These are phyloP conservation scores for Anthrax anthrax DNA, from an alignment of 2,888 invertebrate genomes.

Conservation along the genomic window DNA sequence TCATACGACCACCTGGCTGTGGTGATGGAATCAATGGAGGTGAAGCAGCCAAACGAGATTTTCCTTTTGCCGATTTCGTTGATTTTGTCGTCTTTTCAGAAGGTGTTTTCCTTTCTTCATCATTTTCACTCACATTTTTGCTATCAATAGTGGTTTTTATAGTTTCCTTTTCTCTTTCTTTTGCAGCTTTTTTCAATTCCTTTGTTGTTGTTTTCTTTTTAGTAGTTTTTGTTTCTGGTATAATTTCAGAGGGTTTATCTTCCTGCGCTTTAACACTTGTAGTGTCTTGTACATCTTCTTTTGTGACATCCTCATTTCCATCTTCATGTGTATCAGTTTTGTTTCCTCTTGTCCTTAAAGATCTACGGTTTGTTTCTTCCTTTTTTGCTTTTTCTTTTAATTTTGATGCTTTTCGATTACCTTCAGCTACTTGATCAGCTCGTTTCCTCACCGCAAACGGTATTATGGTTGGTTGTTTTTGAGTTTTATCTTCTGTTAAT, in stretches of 20 bases:
- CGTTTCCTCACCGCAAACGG: constrained; percentile 43
- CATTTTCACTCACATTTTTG: constrained; percentile 30
- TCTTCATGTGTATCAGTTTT: constrained; percentile 3
- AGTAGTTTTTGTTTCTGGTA: constrained; percentile 13
- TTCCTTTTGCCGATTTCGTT: neutral
- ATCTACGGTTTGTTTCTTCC: constrained; percentile 28
- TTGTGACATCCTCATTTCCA: constrained; percentile 1
- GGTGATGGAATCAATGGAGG: constrained; percentile 23
- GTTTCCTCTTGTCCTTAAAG: constrained; percentile 19
- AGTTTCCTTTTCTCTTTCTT: neutral
- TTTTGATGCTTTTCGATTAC: constrained; percentile 40
- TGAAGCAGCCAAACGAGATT: neutral
- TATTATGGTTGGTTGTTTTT: constrained; percentile 17
- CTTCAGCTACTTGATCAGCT: constrained; percentile 34
- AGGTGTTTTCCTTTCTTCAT: constrained; percentile 1
- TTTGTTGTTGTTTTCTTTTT: constrained; percentile 4
- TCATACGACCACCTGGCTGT: constrained; percentile 31
- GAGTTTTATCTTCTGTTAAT: constrained; percentile 3
- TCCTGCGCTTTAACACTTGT: constrained; percentile 3
- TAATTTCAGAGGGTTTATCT: constrained; percentile 8
- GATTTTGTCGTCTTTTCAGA: neutral
- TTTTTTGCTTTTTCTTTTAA: constrained; percentile 26
- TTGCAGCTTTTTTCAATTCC: neutral
- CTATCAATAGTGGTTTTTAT: constrained; percentile 21
- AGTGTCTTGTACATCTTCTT: constrained; percentile 9